phyloP scores from a whole-genome alignment of 2,888 invertebrate genomes.

The Helobdella robusta region DNA sequence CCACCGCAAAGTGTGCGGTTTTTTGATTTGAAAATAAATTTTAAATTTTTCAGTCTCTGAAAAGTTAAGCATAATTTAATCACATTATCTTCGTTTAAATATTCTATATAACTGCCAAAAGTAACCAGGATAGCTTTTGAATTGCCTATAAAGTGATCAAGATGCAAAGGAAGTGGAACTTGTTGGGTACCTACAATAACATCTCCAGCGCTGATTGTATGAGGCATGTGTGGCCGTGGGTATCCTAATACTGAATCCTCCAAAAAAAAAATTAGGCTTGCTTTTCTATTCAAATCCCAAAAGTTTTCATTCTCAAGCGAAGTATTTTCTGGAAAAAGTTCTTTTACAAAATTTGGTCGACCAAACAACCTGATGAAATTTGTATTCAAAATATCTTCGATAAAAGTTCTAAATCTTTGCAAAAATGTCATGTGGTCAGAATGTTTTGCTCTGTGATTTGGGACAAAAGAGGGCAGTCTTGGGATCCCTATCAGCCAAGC shows the following conservation, averaged over 20 bases:
- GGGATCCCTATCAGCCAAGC: conserved; percentile 8
- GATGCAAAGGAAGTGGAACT: conserved; percentile 13
- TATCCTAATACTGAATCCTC: conserved; percentile 23
- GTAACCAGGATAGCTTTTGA: conserved; percentile 20
- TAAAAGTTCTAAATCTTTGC: conserved; percentile 3
- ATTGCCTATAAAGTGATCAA: conserved; percentile 15
- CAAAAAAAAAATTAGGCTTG: conserved; percentile 18
- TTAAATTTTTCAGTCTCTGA: background rate
- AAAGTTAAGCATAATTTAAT: conserved; percentile 27
- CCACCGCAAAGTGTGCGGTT: conserved; percentile 7
- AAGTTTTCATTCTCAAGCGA: background rate
- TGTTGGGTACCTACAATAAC: conserved; percentile 11
- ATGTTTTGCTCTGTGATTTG: background rate
- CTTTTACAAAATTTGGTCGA: no score
- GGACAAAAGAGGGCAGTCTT: conserved; percentile 12
- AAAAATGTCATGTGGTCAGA: conserved; percentile 11
- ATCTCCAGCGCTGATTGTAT: conserved; percentile 22
- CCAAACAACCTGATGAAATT: no score
- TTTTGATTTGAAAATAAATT: conserved; percentile 24
- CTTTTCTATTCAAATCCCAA: background rate
- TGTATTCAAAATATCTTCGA: background rate
- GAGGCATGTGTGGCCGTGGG: conserved; percentile 22
- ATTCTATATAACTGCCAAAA: conserved; percentile 28
- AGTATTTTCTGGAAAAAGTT: background rate
- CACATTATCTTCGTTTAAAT: conserved; percentile 1